Base-by-base conservation (phyloP, 1,140 invertebrate genomes). In the Tetramorium alpestre region DNA sequence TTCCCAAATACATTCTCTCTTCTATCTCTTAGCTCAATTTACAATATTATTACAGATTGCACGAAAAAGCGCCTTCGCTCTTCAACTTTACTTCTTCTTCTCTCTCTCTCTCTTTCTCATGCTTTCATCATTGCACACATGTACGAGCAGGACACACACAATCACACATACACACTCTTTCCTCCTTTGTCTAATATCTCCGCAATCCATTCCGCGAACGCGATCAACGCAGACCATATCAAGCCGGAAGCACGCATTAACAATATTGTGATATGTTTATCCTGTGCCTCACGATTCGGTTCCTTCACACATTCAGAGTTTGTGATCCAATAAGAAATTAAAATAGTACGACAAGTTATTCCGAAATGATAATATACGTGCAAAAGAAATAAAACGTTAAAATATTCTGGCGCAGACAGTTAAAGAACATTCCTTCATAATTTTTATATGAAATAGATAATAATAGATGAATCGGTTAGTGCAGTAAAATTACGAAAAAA, bases 221-320 rank as follows among this genome's bases (percentile, higher is more conserved):
- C 56, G 90, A 92, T 93, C 91, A 90, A 90, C 82, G 76, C 82
- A 87, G 81, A 91, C 85, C 89, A 82, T 91, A 92, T 93, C 92
- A 91, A 91, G 86, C 89, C 88, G 91, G 89, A 91, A 91, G 80
- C 90, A 89, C 89, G 85, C 75, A 75, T 81, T 88, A 88, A 93
- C 87, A 88, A 86, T 92, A 88, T 88, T 91, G 86, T 93, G 93
- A 93, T 93, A 93, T 93, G 92, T 93, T 90, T 92, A 28, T 75
- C 78, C 47, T 88, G 69, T 85, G 81, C 69, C 38, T 88, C 87
- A 65, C 87, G 51, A 38, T 56, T 76, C 58, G 18, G 60, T 2
- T 81, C 58, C 10, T 51, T 60, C 22, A 10, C 25, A 64, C 25
- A 64, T 49, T 25, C 18, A 78, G 47, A 69, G 54, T 25, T 84